Percentiles rank a stretch among this genome's conserved stretches.
Evolutionary conservation across 2,888 invertebrate species (phyloP).

Genomic region (Chymomyza caudatula): DNA sequence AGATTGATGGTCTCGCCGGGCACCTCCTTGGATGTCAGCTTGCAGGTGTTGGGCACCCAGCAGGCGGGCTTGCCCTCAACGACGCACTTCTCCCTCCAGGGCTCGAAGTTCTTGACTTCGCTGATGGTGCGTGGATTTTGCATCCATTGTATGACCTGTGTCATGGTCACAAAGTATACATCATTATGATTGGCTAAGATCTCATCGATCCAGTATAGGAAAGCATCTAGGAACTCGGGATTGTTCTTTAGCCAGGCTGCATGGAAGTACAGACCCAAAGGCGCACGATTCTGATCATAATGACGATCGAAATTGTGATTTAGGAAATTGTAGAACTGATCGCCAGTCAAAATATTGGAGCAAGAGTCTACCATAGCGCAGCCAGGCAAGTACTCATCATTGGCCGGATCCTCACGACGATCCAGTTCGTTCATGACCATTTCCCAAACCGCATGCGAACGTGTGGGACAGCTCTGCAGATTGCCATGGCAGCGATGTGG

Average conservation of each 20-base stretch:
- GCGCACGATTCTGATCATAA: slow-evolving; percentile 93
- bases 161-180: slow-evolving; percentile 96
- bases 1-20: slow-evolving; percentile 96
- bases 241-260: slow-evolving; percentile 96
- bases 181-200: slow-evolving; percentile 90
- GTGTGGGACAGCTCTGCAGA: slow-evolving; percentile 92
- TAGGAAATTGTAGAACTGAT: slow-evolving; percentile 95
- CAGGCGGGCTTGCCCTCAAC: slow-evolving; percentile 91
- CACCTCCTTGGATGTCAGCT: slow-evolving; percentile 93
- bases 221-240: slow-evolving; percentile 93
- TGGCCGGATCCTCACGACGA: slow-evolving; percentile 92
- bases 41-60: slow-evolving; percentile 94
- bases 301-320: slow-evolving; percentile 96
- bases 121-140: slow-evolving; percentile 91
- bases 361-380: slow-evolving; percentile 97
- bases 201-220: slow-evolving; percentile 96
- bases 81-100: slow-evolving; percentile 95
- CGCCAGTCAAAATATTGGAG: slow-evolving; percentile 93
- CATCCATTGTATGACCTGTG: slow-evolving; percentile 97
- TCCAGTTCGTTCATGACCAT: slow-evolving; percentile 97
- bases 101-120: slow-evolving; percentile 94
- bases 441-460: slow-evolving; percentile 96
- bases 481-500: slow-evolving; percentile 96
- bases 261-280: slow-evolving; percentile 94
- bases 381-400: slow-evolving; percentile 92